These are phyloP conservation scores for Delichon dasypus DNA, from an alignment of 2,797 vertebrate species.

Conservation along the genomic window DNA sequence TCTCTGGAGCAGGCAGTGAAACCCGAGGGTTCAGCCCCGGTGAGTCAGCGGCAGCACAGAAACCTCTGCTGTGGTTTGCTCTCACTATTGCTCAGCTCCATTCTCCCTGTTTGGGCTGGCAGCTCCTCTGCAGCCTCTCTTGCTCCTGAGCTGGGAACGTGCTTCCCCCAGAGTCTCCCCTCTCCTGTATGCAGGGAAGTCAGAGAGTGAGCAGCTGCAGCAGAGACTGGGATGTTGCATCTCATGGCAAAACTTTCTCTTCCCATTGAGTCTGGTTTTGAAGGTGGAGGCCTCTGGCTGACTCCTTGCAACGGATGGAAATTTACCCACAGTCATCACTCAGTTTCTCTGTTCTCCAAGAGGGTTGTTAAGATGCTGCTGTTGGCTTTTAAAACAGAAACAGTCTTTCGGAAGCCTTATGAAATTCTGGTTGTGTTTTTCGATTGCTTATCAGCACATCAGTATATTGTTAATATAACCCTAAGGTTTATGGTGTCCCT, in stretches of 20 bases:
- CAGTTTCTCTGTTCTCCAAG: not conserved
- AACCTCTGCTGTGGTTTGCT: not conserved
- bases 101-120: accelerated
- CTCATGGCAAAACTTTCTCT: not conserved
- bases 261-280: not conserved
- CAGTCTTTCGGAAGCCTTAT: not conserved
- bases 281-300: not conserved
- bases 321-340: not conserved
- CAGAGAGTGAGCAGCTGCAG: not conserved
- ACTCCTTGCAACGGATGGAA: not conserved
- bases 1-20: not conserved
- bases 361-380: not conserved
- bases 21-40: accelerated
- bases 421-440: not conserved
- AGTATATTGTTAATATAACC: not conserved
- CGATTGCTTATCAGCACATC: not conserved
- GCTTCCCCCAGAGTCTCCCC: not conserved
- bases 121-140: not conserved
- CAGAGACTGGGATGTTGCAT: not conserved
- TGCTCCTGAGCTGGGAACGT: accelerated
- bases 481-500: not conserved
- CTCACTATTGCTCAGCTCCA: not conserved
- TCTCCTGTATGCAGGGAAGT: not conserved
- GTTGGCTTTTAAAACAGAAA: not conserved
- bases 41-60: accelerated